A percentile compares a stretch with the other conserved stretches of the same genome.
Evolutionary conservation across 2,113 vertebrate genomes (phyloP).

Genomic region (Cyanistes caeruleus): DNA sequence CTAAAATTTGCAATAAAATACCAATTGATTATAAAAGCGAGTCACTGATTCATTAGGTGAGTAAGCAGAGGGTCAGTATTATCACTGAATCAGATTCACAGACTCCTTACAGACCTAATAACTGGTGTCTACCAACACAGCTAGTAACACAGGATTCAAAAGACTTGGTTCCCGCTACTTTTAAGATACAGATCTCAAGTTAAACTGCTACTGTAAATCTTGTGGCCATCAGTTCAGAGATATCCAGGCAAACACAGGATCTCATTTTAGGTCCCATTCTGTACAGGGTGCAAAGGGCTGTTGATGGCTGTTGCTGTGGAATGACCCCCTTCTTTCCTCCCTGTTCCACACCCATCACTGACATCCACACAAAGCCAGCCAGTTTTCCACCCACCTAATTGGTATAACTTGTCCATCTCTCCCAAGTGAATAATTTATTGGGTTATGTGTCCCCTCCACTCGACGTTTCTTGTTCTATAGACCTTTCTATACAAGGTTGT

Average conservation of each 20-base stretch:
- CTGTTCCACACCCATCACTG: background rate
- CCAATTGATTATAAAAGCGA: background rate
- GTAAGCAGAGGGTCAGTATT: background rate
- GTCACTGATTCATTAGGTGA: background rate
- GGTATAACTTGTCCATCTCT: background rate
- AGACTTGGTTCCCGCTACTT: background rate
- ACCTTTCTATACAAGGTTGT: background rate
- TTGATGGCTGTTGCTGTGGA: background rate
- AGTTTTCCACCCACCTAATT: background rate
- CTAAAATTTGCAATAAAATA: background rate
- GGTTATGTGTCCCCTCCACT: background rate
- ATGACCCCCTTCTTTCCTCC: background rate
- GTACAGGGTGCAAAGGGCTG: background rate
- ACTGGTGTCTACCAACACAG: background rate
- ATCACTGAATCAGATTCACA: background rate
- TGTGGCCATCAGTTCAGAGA: background rate
- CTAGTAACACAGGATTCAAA: background rate
- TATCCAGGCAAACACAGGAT: background rate
- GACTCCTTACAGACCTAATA: background rate
- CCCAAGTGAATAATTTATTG: fast-evolving
- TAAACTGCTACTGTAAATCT: background rate
- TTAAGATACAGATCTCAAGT: background rate
- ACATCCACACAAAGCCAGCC: fast-evolving
- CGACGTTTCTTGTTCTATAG: background rate
- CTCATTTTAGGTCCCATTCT: background rate